These are phyloP conservation scores for Hirtodrosophila alboralis DNA, from an alignment of 2,888 invertebrate genomes.

Conservation along the genomic window DNA sequence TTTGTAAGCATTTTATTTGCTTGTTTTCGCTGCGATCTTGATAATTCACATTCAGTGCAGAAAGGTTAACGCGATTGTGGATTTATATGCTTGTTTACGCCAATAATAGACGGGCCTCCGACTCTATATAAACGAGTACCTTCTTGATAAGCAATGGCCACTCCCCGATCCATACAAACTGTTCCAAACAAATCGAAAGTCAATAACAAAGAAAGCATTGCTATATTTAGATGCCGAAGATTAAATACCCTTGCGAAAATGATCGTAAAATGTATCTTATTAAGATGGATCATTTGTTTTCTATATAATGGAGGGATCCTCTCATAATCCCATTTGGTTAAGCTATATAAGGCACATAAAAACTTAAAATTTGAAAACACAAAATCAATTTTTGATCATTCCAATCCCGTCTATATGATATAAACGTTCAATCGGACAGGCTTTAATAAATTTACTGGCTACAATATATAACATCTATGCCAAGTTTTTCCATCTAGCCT, in stretches of 20 bases:
- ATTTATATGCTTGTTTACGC: conserved; percentile 74
- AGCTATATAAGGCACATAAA: no score
- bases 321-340: no score
- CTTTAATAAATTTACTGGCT: no score
- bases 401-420: no score
- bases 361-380: no score
- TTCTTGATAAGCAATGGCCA: conserved; percentile 48
- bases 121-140: conserved; percentile 8
- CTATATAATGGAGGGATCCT: no score
- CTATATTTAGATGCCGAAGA: background rate
- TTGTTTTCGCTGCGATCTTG: conserved; percentile 58
- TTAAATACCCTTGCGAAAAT: background rate
- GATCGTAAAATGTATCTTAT: no score
- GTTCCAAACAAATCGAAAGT: background rate
- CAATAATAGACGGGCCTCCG: conserved; percentile 62
- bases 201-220: conserved; percentile 5
- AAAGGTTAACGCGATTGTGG: conserved; percentile 64
- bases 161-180: conserved; percentile 45
- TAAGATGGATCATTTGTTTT: no score
- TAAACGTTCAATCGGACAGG: no score
- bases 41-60: conserved; percentile 49
- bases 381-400: no score
- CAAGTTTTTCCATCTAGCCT: no score
- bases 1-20: conserved; percentile 54
- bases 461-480: no score